Conservation (phyloP, 2,797 vertebrate genomes). For the Characodon lateralis region DNA sequence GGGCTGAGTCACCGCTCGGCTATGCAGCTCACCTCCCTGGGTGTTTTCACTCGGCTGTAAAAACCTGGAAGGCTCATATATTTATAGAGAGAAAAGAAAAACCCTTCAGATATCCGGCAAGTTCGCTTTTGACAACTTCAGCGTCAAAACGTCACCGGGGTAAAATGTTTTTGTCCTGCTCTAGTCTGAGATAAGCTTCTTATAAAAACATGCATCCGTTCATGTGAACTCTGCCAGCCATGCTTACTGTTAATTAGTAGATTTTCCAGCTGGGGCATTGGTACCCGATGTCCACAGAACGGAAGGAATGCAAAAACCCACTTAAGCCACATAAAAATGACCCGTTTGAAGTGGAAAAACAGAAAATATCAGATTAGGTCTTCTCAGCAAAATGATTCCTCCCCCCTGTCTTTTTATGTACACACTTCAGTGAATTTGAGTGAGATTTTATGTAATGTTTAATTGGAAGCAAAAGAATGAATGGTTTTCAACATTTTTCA, state of each 20-base stretch:
- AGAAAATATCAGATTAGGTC: not conserved
- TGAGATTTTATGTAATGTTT: not conserved
- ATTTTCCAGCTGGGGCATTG: not conserved
- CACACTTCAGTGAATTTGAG: not conserved
- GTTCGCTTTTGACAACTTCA: conserved; percentile 12
- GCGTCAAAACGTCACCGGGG: not conserved
- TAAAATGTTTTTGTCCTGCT: conserved; percentile 6
- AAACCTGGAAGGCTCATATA: not conserved
- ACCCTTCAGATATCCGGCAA: not conserved
- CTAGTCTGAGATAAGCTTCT: conserved; percentile 31
- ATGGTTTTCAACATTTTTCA: not conserved
- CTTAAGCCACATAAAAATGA: not conserved
- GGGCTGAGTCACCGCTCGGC: conserved; percentile 72
- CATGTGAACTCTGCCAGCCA: conserved; percentile 25
- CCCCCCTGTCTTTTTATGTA: no score
- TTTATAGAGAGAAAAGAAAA: not conserved
- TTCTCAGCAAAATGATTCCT: not conserved
- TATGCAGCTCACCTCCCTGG: conserved; percentile 60
- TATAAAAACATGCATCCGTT: conserved; percentile 27
- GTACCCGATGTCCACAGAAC: not conserved
- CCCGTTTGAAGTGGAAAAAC: not conserved
- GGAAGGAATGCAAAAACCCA: not conserved
- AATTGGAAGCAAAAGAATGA: not conserved
- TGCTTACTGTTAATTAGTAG: not conserved
- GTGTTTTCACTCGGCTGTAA: conserved; percentile 61